Evolutionary conservation across 2,113 vertebrate species (phyloP).

Genomic region (Pelusios castaneus): DNA sequence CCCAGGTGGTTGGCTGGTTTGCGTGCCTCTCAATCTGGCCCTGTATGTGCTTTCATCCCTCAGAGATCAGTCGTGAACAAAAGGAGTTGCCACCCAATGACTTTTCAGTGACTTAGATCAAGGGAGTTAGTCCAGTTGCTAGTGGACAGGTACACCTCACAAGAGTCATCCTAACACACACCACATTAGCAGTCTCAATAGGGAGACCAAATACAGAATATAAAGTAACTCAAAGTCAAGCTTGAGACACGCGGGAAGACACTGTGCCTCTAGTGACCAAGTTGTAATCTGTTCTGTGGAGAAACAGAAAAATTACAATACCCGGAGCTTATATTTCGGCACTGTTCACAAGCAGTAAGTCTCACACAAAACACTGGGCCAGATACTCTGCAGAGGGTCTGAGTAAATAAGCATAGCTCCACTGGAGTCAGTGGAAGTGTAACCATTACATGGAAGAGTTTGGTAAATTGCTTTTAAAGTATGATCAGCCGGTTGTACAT

Average conservation of each 20-base stretch:
- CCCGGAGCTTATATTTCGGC: background rate
- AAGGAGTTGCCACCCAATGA: background rate
- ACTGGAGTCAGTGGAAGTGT: background rate
- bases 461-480: background rate
- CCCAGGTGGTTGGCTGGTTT: too few relatives aligned
- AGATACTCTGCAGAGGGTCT: background rate
- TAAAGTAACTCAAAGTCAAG: background rate
- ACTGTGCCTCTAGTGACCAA: background rate
- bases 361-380: background rate
- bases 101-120: background rate
- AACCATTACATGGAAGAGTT: background rate
- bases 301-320: background rate
- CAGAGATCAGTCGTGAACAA: background rate
- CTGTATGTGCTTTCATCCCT: background rate
- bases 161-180: background rate
- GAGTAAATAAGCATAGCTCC: background rate
- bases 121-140: background rate
- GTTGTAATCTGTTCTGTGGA: fast-evolving
- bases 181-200: background rate
- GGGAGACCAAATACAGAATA: background rate
- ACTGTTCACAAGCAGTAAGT: background rate
- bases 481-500: background rate
- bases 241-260: background rate
- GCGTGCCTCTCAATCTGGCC: too few relatives aligned
- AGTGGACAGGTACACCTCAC: background rate